phyloP scores from a whole-genome alignment of 2,888 invertebrate species.

The Ferrisia virgata region DNA sequence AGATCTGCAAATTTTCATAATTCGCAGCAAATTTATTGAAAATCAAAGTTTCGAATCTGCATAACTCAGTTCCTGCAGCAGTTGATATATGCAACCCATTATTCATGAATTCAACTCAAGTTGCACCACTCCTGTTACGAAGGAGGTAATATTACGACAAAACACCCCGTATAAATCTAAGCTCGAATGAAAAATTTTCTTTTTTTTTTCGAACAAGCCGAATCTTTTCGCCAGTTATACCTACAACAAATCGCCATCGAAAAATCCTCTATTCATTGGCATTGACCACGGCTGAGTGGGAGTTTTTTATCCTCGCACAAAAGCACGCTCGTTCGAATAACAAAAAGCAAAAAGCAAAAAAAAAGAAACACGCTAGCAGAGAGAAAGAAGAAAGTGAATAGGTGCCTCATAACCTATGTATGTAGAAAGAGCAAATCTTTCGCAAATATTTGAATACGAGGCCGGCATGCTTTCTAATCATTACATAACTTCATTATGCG shows the following conservation, averaged over 20 bases:
- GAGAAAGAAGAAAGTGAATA: too few species aligned
- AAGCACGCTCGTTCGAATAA: not conserved
- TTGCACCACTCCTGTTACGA: too few species aligned
- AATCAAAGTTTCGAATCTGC: too few species aligned
- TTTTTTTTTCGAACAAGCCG: not conserved
- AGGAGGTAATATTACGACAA: too few species aligned
- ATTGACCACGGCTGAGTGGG: not conserved
- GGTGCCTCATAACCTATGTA: too few species aligned
- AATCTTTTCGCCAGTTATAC: not conserved
- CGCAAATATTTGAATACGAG: conserved; percentile 15
- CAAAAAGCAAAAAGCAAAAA: not conserved
- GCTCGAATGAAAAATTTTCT: not conserved
- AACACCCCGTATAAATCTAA: not conserved
- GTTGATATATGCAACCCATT: too few species aligned
- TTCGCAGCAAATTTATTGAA: too few species aligned
- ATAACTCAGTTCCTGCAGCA: too few species aligned
- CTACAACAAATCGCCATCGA: not conserved
- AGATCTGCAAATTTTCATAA: too few species aligned
- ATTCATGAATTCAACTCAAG: too few species aligned
- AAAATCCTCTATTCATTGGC: not conserved
- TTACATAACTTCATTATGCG: conserved; percentile 23
- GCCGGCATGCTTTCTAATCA: conserved; percentile 19
- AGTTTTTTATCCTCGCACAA: not conserved
- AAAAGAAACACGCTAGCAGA: not conserved
- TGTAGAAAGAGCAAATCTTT: not conserved